Conservation (phyloP, 2,797 vertebrate species). For the Trachops cirrhosus region DNA sequence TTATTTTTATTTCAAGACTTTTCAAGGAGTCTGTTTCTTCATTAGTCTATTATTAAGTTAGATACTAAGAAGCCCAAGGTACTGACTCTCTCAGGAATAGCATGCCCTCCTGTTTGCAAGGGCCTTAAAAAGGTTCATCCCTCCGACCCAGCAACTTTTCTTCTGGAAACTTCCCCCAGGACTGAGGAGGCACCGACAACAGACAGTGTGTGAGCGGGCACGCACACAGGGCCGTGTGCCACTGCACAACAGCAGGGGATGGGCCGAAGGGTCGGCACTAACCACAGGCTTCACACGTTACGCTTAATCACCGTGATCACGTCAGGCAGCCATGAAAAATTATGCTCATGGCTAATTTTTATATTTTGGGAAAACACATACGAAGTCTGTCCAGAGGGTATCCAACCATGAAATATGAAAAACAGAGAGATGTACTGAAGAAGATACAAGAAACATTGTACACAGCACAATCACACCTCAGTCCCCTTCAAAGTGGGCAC, state of each 20-base stretch:
- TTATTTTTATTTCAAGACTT: neutral
- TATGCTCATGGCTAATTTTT: neutral
- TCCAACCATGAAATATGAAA: neutral
- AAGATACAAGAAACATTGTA: neutral
- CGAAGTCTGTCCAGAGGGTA: neutral
- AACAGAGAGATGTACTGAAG: neutral
- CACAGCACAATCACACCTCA: neutral
- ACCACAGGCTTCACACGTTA: neutral
- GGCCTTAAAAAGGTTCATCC: neutral
- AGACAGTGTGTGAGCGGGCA: too few species aligned
- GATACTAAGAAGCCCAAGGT: neutral
- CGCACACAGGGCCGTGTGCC: fast-evolving
- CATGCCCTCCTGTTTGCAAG: neutral
- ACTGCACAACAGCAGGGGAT: fast-evolving
- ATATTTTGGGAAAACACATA: neutral
- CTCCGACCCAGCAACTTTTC: neutral
- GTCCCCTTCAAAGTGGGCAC: neutral
- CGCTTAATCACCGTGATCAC: fast-evolving
- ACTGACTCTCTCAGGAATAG: neutral
- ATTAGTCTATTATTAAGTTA: neutral
- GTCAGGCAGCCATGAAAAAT: neutral
- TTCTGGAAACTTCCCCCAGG: too few species aligned
- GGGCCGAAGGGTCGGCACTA: fast-evolving
- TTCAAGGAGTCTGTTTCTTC: neutral
- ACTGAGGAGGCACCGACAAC: neutral